These are phyloP conservation scores for Penaeus chinensis DNA, from an alignment of 1,140 invertebrate species.

Conservation along the genomic window DNA sequence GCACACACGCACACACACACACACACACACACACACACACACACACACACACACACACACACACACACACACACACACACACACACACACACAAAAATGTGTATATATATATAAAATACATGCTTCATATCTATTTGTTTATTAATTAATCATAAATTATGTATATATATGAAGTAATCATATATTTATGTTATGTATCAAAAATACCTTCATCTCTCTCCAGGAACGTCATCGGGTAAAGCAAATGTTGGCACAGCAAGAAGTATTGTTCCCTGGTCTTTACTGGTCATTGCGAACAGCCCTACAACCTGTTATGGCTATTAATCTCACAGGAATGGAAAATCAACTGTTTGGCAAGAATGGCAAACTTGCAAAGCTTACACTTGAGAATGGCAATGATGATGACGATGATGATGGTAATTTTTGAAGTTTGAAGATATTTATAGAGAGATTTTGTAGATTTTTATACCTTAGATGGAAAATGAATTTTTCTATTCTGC, in stretches of 20 bases:
- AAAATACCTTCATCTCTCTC: constrained; percentile 29
- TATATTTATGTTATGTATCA: neutral
- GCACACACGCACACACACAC: no score
- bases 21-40: no score
- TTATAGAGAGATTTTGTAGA: neutral
- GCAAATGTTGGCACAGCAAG: constrained; percentile 80
- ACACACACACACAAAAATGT: no score
- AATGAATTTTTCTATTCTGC: neutral
- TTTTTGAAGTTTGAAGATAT: neutral
- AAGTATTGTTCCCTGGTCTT: constrained; percentile 79
- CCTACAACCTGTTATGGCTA: constrained; percentile 78
- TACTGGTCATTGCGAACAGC: constrained; percentile 78
- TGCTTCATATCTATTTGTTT: no score
- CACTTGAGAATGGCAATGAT: neutral
- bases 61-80: no score
- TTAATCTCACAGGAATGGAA: constrained; percentile 72
- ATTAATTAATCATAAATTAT: no score
- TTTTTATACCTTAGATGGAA: neutral
- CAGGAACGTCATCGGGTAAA: constrained; percentile 78
- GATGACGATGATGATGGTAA: neutral
- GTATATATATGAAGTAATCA: neutral
- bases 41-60: no score
- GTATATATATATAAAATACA: no score
- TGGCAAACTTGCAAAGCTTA: constrained; percentile 1
- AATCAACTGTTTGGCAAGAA: constrained; percentile 65